Evolutionary conservation across 2,888 invertebrate species (phyloP).

Genomic region (Epinotia nisella): DNA sequence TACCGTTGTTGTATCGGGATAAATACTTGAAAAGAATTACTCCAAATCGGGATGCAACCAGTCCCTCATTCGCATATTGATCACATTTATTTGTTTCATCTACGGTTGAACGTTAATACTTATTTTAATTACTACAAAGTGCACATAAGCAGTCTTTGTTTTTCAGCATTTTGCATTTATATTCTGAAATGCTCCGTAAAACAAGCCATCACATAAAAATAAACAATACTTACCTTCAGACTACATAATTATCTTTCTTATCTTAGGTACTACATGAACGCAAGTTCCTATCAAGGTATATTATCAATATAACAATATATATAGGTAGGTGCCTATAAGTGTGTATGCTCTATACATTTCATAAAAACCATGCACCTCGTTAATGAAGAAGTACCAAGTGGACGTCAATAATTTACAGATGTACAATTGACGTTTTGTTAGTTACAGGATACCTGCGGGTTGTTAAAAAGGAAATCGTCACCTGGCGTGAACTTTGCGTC

Average conservation of each 20-base stretch:
- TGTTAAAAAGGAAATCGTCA: slow-evolving; percentile 13
- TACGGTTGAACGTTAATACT: slow-evolving; percentile 26
- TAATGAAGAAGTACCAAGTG: slow-evolving; percentile 2
- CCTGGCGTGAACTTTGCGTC: slow-evolving; percentile 30
- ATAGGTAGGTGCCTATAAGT: no score
- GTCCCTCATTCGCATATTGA: slow-evolving; percentile 44
- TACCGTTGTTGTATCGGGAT: slow-evolving; percentile 41
- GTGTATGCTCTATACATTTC: background rate
- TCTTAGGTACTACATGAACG: background rate
- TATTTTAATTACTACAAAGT: slow-evolving; percentile 33
- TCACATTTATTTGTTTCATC: slow-evolving; percentile 41
- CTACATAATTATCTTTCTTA: no score
- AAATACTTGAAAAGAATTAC: slow-evolving; percentile 45
- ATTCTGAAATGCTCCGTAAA: background rate
- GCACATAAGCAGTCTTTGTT: slow-evolving; percentile 3
- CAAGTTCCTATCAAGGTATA: background rate
- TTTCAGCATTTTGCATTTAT: slow-evolving; percentile 7
- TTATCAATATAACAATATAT: background rate
- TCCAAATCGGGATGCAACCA: slow-evolving; percentile 42
- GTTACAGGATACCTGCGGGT: slow-evolving; percentile 7
- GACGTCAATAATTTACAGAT: slow-evolving; percentile 11
- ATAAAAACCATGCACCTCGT: background rate
- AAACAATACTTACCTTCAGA: background rate
- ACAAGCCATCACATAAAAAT: background rate
- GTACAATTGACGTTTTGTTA: slow-evolving; percentile 23